Evolutionary conservation across 2,888 invertebrate genomes (phyloP).

Genomic region (Thecocarcelia acutangulata): DNA sequence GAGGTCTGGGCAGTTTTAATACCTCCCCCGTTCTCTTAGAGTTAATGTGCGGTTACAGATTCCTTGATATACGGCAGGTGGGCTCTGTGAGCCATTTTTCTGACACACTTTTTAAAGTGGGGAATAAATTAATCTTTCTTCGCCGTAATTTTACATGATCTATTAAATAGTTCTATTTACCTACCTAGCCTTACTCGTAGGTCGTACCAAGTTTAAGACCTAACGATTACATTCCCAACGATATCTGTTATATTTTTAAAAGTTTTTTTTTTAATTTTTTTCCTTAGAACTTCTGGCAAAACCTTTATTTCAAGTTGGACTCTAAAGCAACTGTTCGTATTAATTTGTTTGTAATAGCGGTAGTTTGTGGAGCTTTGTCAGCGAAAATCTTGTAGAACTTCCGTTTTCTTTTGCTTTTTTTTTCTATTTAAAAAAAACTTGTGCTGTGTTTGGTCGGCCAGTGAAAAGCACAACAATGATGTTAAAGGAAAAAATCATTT

Average conservation of each 20-base stretch:
- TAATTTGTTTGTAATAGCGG: slow-evolving; percentile 18
- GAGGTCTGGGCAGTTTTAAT: too few relatives aligned
- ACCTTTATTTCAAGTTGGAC: slow-evolving; percentile 1
- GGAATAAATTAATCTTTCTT: too few relatives aligned
- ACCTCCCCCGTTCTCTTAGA: too few relatives aligned
- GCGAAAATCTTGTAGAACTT: slow-evolving; percentile 79
- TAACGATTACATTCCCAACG: neutral
- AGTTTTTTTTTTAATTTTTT: slow-evolving; percentile 13
- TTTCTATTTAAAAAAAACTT: slow-evolving; percentile 73
- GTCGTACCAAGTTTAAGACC: too few relatives aligned
- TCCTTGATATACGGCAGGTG: too few relatives aligned
- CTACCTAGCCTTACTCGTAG: too few relatives aligned
- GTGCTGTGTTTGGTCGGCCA: slow-evolving; percentile 66
- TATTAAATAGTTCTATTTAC: too few relatives aligned
- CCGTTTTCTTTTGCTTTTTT: slow-evolving; percentile 70
- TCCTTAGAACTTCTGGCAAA: neutral
- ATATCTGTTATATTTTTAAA: slow-evolving; percentile 6
- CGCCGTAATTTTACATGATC: too few relatives aligned
- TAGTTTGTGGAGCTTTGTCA: slow-evolving; percentile 74
- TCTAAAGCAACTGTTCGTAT: slow-evolving; percentile 38
- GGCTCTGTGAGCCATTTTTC: too few relatives aligned
- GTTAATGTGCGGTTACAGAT: too few relatives aligned
- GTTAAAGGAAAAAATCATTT: slow-evolving; percentile 64
- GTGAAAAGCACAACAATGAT: slow-evolving; percentile 66
- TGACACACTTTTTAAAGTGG: too few relatives aligned